Base-by-base conservation (phyloP, 2,113 vertebrate genomes). In the Myrmophylax atrothorax region DNA sequence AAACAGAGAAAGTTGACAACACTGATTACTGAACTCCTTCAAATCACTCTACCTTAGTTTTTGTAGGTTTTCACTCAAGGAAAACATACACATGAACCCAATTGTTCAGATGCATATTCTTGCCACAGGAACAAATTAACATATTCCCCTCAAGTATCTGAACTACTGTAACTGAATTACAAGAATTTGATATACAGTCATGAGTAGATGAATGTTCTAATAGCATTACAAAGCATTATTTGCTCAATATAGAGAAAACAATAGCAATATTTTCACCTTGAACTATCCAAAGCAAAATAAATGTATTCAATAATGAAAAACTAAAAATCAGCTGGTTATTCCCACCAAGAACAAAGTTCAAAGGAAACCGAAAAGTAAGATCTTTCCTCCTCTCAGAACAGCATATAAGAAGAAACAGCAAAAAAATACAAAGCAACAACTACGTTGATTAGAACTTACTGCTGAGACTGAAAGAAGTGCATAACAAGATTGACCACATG, bases 401-500 rank as follows among this genome's bases (percentile, higher is more conserved):
- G 25, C 50, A 52, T 52, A 52, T 52, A 52, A 28, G 25, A 50
- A 50, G 49, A 26, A 52, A 52, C 50, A 26, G 28, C 50, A 50
- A 13, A 7, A 49, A 52, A 52, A 26, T 52, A 52, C 25, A 60
- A 64, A 76, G 35, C 33, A 84, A 76, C 10, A 37, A 31, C 23
- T 47, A 4, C 14, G 52, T 33, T 47, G 33, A 69, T 56, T 10
- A 64, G 59, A 40, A 42, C 16, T 55, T 42, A 17, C 0, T 63
- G 46, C 47, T 66, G 50, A 52, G 28, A 46, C 19, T 76, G 63
- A 52, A 64, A 29, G 23, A 52, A 47, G 29, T 7, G 25, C n/a
- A n/a, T 49, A 63, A 63, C 35, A 72, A 12, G 6, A 63, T 1
- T 2, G 22, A n/a, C 12, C 25, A 12, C 42, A 67, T 0, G 0